Percentiles rank a stretch among this genome's conserved stretches.
phyloP scores from a whole-genome alignment of 2,113 vertebrate species.

The Entelurus aequoreus region DNA sequence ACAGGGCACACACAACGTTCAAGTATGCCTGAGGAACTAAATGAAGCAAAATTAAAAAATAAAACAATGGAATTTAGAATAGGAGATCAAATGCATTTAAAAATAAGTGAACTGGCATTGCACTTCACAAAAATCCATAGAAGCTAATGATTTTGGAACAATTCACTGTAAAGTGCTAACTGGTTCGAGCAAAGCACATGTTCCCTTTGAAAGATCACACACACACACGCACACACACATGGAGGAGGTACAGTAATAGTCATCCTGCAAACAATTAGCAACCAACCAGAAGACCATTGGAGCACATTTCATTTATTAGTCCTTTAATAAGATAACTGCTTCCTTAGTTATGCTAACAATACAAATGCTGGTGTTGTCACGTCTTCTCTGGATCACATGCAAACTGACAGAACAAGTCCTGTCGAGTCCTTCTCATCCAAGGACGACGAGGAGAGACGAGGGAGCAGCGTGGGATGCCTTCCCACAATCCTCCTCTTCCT shows the following conservation, averaged over 20 bases:
- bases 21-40: slow-evolving; percentile 68
- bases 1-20: slow-evolving; percentile 68
- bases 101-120: slow-evolving; percentile 73
- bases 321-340: slow-evolving; percentile 77
- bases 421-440: slow-evolving; percentile 58
- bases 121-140: slow-evolving; percentile 68
- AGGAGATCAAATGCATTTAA: slow-evolving; percentile 71
- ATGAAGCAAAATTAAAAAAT: slow-evolving; percentile 52
- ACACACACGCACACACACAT: slow-evolving; percentile 33
- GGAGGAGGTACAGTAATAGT: slow-evolving; percentile 65
- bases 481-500: slow-evolving; percentile 40
- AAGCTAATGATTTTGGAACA: slow-evolving; percentile 71
- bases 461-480: slow-evolving; percentile 33
- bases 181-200: slow-evolving; percentile 65
- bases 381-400: slow-evolving; percentile 67
- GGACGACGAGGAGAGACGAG: slow-evolving; percentile 33
- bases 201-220: slow-evolving; percentile 65
- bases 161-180: slow-evolving; percentile 74
- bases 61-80: slow-evolving; percentile 22
- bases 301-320: slow-evolving; percentile 73
- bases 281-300: slow-evolving; percentile 72
- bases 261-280: slow-evolving; percentile 67
- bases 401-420: slow-evolving; percentile 70
- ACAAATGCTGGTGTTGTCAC: slow-evolving; percentile 73
- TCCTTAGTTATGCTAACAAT: slow-evolving; percentile 70